A percentile compares a stretch with the other conserved stretches of the same genome.
These are phyloP conservation scores for Phaethornis superciliosus DNA, from an alignment of 2,113 vertebrate species.

Conservation along the genomic window DNA sequence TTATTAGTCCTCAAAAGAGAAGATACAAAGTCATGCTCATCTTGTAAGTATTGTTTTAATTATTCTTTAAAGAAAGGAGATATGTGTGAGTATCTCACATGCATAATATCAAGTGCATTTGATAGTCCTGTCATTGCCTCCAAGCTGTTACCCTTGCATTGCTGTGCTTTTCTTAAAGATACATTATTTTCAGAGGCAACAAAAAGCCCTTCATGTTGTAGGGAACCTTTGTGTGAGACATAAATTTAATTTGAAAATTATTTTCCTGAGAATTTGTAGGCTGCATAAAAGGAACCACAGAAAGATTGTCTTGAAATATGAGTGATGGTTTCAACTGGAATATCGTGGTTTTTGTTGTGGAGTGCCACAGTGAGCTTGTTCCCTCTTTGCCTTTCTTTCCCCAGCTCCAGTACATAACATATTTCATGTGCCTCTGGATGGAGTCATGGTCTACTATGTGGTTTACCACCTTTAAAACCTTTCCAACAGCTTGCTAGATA, in stretches of 20 bases:
- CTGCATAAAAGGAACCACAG: accelerated
- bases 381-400: neutral
- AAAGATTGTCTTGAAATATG: neutral
- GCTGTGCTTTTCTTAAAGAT: neutral
- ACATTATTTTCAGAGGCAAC: neutral
- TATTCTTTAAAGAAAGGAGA: neutral
- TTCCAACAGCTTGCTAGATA: neutral
- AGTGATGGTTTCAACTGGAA: neutral
- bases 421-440: neutral
- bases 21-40: neutral
- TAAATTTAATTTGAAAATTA: neutral
- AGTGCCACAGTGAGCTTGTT: neutral
- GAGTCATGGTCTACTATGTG: neutral
- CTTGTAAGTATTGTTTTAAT: neutral
- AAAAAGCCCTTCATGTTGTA: neutral
- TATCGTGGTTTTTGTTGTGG: neutral
- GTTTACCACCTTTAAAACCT: neutral
- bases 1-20: constrained; percentile 6
- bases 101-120: neutral
- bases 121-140: neutral
- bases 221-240: neutral
- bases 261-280: neutral
- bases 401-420: accelerated
- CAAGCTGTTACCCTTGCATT: neutral
- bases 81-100: no score